Evolutionary conservation across 1,140 invertebrate species (phyloP).

Genomic region (Zaprionus taronus): DNA sequence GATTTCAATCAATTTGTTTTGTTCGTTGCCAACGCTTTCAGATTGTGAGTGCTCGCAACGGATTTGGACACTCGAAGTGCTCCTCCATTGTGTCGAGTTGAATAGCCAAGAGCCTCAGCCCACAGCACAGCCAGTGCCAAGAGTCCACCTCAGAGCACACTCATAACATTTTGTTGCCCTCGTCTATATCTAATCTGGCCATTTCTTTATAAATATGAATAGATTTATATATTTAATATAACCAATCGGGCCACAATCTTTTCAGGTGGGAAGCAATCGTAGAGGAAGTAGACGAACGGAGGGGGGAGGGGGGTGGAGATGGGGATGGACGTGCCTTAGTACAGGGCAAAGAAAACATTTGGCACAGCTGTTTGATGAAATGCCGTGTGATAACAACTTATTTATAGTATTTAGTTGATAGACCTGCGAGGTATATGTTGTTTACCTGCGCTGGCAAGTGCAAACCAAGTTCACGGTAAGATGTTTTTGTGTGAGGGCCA

Average conservation of each 20-base stretch:
- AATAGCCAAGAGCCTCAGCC: neutral
- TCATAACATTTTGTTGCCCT: conserved; percentile 1
- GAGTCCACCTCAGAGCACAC: neutral
- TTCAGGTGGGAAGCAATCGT: neutral
- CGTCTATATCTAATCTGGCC: conserved; percentile 66
- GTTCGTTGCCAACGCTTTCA: conserved; percentile 40
- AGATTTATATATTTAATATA: conserved; percentile 47
- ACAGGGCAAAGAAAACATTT: conserved; percentile 50
- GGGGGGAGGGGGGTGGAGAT: neutral
- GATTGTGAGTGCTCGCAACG: conserved; percentile 16
- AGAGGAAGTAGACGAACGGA: neutral
- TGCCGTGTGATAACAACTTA: neutral
- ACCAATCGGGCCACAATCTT: neutral
- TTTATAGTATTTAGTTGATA: conserved; percentile 5
- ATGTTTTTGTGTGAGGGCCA: neutral
- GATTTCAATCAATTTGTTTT: conserved; percentile 55
- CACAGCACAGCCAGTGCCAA: too few species aligned
- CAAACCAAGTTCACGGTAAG: neutral
- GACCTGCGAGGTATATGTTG: neutral
- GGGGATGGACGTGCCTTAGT: neutral
- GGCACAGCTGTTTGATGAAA: conserved; percentile 68
- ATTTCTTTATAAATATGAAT: conserved; percentile 65
- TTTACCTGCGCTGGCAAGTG: neutral
- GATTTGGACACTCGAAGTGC: conserved; percentile 16
- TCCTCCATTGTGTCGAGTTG: neutral